Conservation (phyloP, 2,113 vertebrate genomes). For the Smithornis capensis region DNA sequence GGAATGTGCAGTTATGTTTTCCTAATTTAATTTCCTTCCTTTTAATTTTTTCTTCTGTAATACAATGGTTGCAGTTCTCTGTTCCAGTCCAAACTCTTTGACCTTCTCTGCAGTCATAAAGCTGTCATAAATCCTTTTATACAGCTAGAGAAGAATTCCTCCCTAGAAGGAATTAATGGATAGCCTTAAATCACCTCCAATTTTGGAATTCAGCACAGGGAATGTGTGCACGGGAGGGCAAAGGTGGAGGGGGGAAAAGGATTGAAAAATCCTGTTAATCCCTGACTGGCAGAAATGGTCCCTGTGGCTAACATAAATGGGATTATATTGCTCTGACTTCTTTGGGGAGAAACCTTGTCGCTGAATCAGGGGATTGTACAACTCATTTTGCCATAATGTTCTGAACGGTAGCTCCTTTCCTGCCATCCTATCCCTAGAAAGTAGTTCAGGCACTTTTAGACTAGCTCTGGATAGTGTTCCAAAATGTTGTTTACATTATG, state of each 20-base stretch:
- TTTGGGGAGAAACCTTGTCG: background rate
- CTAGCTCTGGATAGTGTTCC: background rate
- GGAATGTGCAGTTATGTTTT: background rate
- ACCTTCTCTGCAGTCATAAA: conserved; percentile 28
- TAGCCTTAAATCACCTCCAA: conserved; percentile 11
- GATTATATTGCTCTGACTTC: background rate
- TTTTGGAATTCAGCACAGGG: background rate
- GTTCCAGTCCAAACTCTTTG: conserved; percentile 1
- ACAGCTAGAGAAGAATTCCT: background rate
- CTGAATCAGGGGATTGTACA: background rate
- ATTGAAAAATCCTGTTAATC: background rate
- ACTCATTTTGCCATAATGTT: background rate
- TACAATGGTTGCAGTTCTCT: background rate
- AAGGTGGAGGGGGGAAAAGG: background rate
- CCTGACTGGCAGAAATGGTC: background rate
- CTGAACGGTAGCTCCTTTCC: background rate
- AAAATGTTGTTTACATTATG: background rate
- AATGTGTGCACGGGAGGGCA: background rate
- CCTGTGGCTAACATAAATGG: background rate
- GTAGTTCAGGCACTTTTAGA: background rate
- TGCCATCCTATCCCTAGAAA: background rate
- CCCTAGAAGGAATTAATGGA: background rate
- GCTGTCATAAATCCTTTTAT: conserved; percentile 29
- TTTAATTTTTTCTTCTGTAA: background rate
- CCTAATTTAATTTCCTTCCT: conserved; percentile 29